Evolutionary conservation across 2,113 vertebrate species (phyloP), one percentile per base, ranked within the genome.

Genomic region (Myiozetetes cayanensis): DNA sequence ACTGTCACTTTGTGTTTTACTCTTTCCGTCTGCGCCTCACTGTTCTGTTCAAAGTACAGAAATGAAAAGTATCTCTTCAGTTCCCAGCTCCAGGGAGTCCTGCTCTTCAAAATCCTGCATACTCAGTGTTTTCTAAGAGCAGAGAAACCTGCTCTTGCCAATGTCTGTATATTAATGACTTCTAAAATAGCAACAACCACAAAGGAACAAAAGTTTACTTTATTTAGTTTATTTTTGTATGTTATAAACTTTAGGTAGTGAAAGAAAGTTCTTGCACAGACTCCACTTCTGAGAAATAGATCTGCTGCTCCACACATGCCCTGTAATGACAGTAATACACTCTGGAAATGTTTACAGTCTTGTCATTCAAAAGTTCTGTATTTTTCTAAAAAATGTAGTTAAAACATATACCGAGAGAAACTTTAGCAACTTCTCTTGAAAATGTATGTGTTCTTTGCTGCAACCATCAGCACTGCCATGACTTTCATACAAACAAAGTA

Each of bases 371-470:
- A 83, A 92, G 65, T 58, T 13, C 8, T 86, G 46, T 15, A 15
- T 24, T 94, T 78, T 52, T 16, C 56, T 9, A 5, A 11, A 61
- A 92, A 59, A 65, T 6, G 3, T 14, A 33, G 14, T 86, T 63
- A 1, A 37, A 89, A 89, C 70, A 73, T 20, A 90, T 18, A 65
- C 44, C 33, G 49, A 89, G 90, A 85, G 46, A 71, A 89, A 16
- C 4, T 72, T 86, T 17, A 33, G 44, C 31, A 50, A 30, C 23
- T 44, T 81, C 27, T 74, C 81, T 92, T 72, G 58, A 50, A 73
- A 92, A 53, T 2, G 2, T 41, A 28, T 0, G 0, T 28, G 8
- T 20, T 89, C 10, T 70, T 76, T 41, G 14, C 35, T 50, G 61
- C 49, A 59, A 53, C 55, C 33, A 20, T 11, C 44, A 83, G 27